Conservation (phyloP, 2,888 invertebrate species). For the Leptopilina syphax region DNA sequence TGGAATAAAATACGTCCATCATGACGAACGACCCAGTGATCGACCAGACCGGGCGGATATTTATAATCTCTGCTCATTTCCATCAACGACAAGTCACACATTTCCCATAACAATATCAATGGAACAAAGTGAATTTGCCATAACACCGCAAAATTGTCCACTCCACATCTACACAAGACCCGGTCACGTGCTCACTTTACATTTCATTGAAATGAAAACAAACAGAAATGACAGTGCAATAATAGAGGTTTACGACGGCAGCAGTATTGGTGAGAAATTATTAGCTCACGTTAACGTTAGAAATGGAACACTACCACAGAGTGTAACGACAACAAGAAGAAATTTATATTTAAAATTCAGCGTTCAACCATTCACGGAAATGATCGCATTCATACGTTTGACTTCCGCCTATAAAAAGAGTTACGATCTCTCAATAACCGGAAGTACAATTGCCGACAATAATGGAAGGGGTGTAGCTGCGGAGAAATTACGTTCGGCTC, state of each 20-base stretch:
- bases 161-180: constrained; percentile 88
- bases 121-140: constrained; percentile 86
- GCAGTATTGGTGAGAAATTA: constrained; percentile 83
- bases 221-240: constrained; percentile 86
- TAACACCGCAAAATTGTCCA: constrained; percentile 84
- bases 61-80: constrained; percentile 90
- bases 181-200: constrained; percentile 90
- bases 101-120: constrained; percentile 91
- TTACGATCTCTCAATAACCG: constrained; percentile 92
- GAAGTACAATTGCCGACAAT: constrained; percentile 91
- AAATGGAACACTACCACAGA: constrained; percentile 93
- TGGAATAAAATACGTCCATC: constrained; percentile 91
- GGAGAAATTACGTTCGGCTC: constrained; percentile 92
- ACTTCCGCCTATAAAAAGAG: constrained; percentile 86
- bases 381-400: constrained; percentile 87
- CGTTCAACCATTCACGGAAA: constrained; percentile 85
- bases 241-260: constrained; percentile 89
- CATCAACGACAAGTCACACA: constrained; percentile 90
- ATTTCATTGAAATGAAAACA: constrained; percentile 89
- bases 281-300: constrained; percentile 85
- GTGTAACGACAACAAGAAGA: constrained; percentile 88
- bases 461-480: constrained; percentile 96
- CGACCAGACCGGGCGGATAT: constrained; percentile 86
- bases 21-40: constrained; percentile 87
- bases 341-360: constrained; percentile 89